Conservation (phyloP, 2,113 vertebrate species). For the Bubo scandiacus region DNA sequence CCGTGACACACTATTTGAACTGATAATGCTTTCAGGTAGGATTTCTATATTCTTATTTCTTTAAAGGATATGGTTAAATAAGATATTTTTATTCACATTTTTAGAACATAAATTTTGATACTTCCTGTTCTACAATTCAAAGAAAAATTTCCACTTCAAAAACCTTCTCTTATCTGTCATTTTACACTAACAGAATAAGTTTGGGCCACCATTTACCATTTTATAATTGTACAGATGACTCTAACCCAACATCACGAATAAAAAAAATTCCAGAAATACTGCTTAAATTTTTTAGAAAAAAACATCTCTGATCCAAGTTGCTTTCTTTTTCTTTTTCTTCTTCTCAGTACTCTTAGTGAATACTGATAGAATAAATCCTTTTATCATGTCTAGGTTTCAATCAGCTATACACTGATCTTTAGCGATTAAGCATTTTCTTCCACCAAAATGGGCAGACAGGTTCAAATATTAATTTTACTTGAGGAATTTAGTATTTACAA, state of each 20-base stretch:
- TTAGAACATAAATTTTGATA: not conserved
- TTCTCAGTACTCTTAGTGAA: not conserved
- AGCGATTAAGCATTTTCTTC: not conserved
- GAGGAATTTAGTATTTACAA: not conserved
- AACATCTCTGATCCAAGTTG: not conserved
- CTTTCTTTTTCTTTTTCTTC: not conserved
- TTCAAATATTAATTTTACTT: not conserved
- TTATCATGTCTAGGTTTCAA: not conserved
- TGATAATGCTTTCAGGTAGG: constrained; percentile 28
- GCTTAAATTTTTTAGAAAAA: not conserved
- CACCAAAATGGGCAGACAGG: not conserved
- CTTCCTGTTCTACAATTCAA: not conserved
- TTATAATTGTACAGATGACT: not conserved
- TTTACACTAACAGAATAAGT: not conserved
- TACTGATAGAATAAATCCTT: not conserved
- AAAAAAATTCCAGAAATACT: not conserved
- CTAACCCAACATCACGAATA: not conserved
- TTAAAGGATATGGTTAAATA: not conserved
- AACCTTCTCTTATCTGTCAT: not conserved
- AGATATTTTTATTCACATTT: not conserved
- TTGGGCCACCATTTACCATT: not conserved
- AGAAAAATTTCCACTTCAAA: not conserved
- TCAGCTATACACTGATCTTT: not conserved
- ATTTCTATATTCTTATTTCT: constrained; percentile 24
- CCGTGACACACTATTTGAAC: constrained; percentile 15